A percentile compares a stretch with the other conserved stretches of the same genome.
These are phyloP conservation scores for Emydoidea blandingii DNA, from an alignment of 2,797 vertebrate genomes.

Conservation along the genomic window DNA sequence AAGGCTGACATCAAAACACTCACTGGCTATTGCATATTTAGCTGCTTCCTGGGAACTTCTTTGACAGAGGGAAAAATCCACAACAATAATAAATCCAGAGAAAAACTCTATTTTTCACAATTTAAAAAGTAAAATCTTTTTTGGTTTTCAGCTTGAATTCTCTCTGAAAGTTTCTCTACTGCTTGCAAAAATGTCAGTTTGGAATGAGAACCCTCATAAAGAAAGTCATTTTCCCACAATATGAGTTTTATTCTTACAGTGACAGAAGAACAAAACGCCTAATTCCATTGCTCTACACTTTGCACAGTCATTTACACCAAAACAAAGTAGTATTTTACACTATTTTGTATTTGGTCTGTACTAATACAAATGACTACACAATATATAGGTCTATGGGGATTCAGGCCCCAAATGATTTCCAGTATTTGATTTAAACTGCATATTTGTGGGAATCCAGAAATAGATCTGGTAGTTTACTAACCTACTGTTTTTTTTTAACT, in stretches of 20 bases:
- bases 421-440: background rate
- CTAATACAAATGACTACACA: background rate
- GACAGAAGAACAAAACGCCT: background rate
- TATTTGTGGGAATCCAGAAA: background rate
- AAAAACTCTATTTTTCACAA: background rate
- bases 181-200: background rate
- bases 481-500: background rate
- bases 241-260: background rate
- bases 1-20: background rate
- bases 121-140: background rate
- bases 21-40: background rate
- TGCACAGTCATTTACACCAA: background rate
- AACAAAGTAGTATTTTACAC: background rate
- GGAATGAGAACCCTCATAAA: background rate
- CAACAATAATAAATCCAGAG: background rate
- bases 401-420: background rate
- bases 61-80: background rate
- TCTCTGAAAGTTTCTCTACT: background rate
- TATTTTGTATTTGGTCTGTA: background rate
- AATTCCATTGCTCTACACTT: background rate
- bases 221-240: background rate
- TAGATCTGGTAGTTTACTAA: background rate
- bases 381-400: background rate
- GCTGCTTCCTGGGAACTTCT: background rate
- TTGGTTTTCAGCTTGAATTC: background rate